Percentiles rank a stretch among this genome's conserved stretches.
phyloP scores from a whole-genome alignment of 2,888 invertebrate species.

The Lasioglossum pauxillum region DNA sequence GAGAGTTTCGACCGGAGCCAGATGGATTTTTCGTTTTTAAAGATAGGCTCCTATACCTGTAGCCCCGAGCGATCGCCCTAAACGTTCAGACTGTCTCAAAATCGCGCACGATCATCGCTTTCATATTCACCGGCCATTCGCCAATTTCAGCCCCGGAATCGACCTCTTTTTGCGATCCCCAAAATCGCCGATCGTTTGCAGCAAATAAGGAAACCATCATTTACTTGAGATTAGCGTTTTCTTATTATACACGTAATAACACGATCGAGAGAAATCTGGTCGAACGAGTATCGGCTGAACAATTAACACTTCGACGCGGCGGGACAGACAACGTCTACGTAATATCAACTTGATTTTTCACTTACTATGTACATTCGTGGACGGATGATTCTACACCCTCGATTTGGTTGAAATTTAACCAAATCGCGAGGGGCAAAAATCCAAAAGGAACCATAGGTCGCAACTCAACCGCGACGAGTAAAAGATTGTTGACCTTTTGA shows the following conservation, averaged over 20 bases:
- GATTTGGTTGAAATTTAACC: too few relatives aligned
- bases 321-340: too few relatives aligned
- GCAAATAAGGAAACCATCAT: constrained; percentile 9
- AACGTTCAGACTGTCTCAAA: constrained; percentile 59
- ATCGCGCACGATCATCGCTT: constrained; percentile 48
- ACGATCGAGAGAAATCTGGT: not conserved
- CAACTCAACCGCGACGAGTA: too few relatives aligned
- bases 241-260: not conserved
- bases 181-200: constrained; percentile 3
- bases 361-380: too few relatives aligned
- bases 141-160: not conserved
- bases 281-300: too few relatives aligned
- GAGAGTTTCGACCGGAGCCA: constrained; percentile 47
- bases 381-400: too few relatives aligned
- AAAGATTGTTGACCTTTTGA: too few relatives aligned
- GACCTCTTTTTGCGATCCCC: not conserved
- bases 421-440: too few relatives aligned
- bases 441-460: too few relatives aligned
- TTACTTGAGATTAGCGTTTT: not conserved
- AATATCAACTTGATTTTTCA: too few relatives aligned
- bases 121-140: constrained; percentile 31
- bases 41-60: constrained; percentile 17
- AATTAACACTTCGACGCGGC: too few relatives aligned
- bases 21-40: constrained; percentile 55
- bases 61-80: constrained; percentile 43